Evolutionary conservation across 2,888 invertebrate species (phyloP), one percentile per base, ranked within the genome.

Genomic region (Noctua janthe): DNA sequence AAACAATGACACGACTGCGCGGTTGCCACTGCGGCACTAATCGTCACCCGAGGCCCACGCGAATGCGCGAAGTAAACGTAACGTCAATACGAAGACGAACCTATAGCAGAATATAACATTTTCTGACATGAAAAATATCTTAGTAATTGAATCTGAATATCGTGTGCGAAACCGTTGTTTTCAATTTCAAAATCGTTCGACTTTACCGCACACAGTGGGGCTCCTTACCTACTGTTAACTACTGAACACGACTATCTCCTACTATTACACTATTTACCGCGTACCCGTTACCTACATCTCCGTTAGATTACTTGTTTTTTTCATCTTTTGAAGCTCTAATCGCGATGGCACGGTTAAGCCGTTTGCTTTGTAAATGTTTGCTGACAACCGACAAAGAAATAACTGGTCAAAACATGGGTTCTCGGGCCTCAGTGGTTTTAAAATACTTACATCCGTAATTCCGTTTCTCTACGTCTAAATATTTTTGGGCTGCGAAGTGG

Each of bases 271-370:
- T 71, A 5, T 59, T 15, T 13, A 35, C 23, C 15, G 35, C 15
- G n/a, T 73, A 64, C 13, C 73, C 77, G 69, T 82, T 78, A 78
- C 77, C 51, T 29, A 64, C 35, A 64, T 74, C 75, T 75, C 54
- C 54, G 54, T 80, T 71, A 80, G 64, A 64, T 71, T 54, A 15
- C 11, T 64, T 39, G 3, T 29, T 59, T 56, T 47, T 76, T 76
- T 29, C 10, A 43, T 66, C 11, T 10, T 62, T 76, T 71, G 8
- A 11, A 6, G 29, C 15, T 29, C 49, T 73, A 82, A 82, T 78
- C 39, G 29, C 69, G 20, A 78, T 73, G 72, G 49, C 64, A 64
- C 54, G 72, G 82, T 56, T 66, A 15, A 15, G 70, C 56, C 13
- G 64, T 64, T 59, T 35, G 7, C 54, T 82, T 51, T 20, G 20